Percentiles rank a stretch among this genome's conserved stretches.
Conservation (phyloP, 2,113 vertebrate genomes). For the Nothoprocta perdicaria region DNA sequence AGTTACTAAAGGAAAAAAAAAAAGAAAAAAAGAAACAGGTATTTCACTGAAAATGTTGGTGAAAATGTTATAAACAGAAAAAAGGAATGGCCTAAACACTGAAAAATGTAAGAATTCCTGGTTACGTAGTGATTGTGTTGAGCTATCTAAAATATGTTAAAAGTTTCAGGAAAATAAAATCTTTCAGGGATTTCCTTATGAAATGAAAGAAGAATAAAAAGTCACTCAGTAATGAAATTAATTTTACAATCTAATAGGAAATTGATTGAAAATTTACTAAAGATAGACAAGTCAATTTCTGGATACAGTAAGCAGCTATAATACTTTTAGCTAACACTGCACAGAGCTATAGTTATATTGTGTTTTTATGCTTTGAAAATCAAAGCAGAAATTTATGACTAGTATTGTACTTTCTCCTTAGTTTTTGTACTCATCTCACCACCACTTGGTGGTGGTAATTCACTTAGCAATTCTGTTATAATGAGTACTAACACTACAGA, state of each 20-base stretch:
- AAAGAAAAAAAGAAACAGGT: too few species aligned
- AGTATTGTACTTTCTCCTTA: not conserved
- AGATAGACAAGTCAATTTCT: not conserved
- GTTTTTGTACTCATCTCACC: not conserved
- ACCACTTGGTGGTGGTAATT: not conserved
- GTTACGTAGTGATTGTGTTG: not conserved
- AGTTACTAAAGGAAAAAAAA: not conserved
- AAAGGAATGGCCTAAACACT: not conserved
- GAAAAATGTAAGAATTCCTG: not conserved
- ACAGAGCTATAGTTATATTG: not conserved
- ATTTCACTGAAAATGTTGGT: not conserved
- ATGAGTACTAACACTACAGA: not conserved
- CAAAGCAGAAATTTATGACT: not conserved
- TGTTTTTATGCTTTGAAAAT: not conserved
- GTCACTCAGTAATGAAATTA: not conserved
- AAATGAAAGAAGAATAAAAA: not conserved
- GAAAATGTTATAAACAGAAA: too few species aligned
- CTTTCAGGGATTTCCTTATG: not conserved
- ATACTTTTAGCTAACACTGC: not conserved
- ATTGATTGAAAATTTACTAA: not conserved
- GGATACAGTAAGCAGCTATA: too few species aligned
- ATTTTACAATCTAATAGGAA: not conserved
- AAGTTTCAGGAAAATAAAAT: not conserved
- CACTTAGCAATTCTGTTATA: not conserved
- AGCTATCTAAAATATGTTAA: not conserved